Evolutionary conservation across 2,888 invertebrate species (phyloP).

Genomic region (Oxytorus armatus): DNA sequence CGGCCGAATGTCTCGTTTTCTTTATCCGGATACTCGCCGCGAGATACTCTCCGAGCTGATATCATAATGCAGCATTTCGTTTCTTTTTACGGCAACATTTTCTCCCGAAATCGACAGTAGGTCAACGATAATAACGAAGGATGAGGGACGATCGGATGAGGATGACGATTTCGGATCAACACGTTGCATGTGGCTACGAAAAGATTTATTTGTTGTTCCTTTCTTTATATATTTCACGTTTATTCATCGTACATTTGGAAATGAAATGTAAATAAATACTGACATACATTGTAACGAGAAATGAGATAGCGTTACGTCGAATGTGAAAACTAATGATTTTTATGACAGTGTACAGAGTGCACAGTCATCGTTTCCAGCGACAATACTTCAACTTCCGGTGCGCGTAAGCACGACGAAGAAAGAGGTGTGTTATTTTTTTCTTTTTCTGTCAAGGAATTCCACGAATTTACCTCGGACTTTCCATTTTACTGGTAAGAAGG

Average conservation of each 20-base stretch:
- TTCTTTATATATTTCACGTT: slow-evolving; percentile 13
- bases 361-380: slow-evolving; percentile 13
- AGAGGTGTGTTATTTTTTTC: background rate
- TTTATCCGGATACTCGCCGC: slow-evolving; percentile 3
- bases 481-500: slow-evolving; percentile 12
- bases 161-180: background rate
- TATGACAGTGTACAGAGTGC: background rate
- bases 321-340: slow-evolving; percentile 4
- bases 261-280: slow-evolving; percentile 19
- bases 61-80: slow-evolving; percentile 28
- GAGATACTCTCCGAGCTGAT: slow-evolving; percentile 11
- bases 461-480: slow-evolving; percentile 29
- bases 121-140: slow-evolving; percentile 30
- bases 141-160: background rate
- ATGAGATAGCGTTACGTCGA: background rate
- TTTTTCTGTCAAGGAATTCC: slow-evolving; percentile 32
- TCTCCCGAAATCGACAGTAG: slow-evolving; percentile 42
- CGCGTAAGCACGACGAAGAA: slow-evolving; percentile 13
- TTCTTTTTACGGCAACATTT: slow-evolving; percentile 34
- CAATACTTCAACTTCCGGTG: slow-evolving; percentile 37
- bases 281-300: slow-evolving; percentile 1
- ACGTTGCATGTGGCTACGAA: too few species aligned
- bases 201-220: too few species aligned
- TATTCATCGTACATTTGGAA: background rate
- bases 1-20: slow-evolving; percentile 6